phyloP scores from a whole-genome alignment of 2,888 invertebrate species.

The Brachyopa scutellaris region DNA sequence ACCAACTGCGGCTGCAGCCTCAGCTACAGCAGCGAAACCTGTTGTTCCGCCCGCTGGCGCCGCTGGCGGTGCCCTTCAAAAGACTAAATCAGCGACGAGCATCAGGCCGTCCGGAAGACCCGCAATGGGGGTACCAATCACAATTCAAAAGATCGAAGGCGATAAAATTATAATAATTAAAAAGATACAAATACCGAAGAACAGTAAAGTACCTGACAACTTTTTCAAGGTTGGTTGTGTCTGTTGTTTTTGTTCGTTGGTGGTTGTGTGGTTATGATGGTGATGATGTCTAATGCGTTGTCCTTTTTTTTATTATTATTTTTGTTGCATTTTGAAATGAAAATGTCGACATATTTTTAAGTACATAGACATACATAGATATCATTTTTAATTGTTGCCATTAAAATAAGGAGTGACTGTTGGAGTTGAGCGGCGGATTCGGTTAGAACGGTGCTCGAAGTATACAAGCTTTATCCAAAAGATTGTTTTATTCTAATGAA shows the following conservation, averaged over 20 bases:
- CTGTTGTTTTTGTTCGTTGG: constrained; percentile 40
- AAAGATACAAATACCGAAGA: constrained; percentile 81
- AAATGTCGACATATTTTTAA: neutral
- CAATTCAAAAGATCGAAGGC: constrained; percentile 81
- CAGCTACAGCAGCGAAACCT: constrained; percentile 36
- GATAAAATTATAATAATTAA: constrained; percentile 82
- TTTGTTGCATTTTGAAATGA: constrained; percentile 17
- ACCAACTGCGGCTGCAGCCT: constrained; percentile 32
- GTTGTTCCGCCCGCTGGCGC: constrained; percentile 35
- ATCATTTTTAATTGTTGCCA: constrained; percentile 30
- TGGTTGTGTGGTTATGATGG: constrained; percentile 40
- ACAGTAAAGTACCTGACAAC: constrained; percentile 81
- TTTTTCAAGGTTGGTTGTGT: constrained; percentile 80
- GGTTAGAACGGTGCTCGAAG: too few species aligned
- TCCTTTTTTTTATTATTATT: constrained; percentile 19
- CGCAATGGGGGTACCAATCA: constrained; percentile 79
- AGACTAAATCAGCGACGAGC: constrained; percentile 53
- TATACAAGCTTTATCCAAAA: neutral
- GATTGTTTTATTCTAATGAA: neutral
- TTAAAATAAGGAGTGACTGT: constrained; percentile 5
- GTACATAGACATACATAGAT: too few species aligned
- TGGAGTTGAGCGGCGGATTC: too few species aligned
- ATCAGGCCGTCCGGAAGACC: constrained; percentile 75
- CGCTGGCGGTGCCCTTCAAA: constrained; percentile 37
- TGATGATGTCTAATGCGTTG: constrained; percentile 52